Conservation (phyloP, 2,113 vertebrate genomes). For the Hippoglossus stenolepis region DNA sequence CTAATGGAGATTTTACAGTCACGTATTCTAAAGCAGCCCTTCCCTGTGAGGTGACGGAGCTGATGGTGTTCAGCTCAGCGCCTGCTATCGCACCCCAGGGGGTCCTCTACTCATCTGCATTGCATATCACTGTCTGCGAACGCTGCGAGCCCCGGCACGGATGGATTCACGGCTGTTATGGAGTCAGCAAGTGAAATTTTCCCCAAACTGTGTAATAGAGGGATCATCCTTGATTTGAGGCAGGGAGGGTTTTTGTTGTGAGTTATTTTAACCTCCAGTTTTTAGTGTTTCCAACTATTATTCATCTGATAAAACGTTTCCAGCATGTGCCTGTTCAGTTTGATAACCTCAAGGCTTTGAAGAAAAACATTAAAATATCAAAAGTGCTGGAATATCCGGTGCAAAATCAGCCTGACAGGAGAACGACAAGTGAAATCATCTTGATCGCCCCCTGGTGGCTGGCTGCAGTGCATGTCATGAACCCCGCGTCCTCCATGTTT, state of each 20-base stretch:
- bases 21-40: conserved; percentile 10
- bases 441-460: too few species aligned
- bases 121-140: conserved; percentile 24
- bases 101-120: conserved; percentile 18
- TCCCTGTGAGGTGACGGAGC: conserved; percentile 43
- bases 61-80: conserved; percentile 48
- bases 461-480: too few species aligned
- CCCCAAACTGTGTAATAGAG: neutral
- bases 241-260: neutral
- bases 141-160: neutral
- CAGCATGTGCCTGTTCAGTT: too few species aligned
- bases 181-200: conserved; percentile 1
- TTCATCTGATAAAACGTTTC: too few species aligned
- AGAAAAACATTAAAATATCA: too few species aligned
- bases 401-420: too few species aligned
- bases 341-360: too few species aligned
- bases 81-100: conserved; percentile 12
- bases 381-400: too few species aligned
- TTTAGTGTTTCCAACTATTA: too few species aligned
- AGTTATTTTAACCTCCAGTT: neutral
- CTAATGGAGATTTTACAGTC: conserved; percentile 28
- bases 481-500: too few species aligned
- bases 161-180: neutral
- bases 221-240: conserved; percentile 12
- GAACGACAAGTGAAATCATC: too few species aligned